phyloP scores from a whole-genome alignment of 2,797 vertebrate species.

The Yasuhikotakia modesta region DNA sequence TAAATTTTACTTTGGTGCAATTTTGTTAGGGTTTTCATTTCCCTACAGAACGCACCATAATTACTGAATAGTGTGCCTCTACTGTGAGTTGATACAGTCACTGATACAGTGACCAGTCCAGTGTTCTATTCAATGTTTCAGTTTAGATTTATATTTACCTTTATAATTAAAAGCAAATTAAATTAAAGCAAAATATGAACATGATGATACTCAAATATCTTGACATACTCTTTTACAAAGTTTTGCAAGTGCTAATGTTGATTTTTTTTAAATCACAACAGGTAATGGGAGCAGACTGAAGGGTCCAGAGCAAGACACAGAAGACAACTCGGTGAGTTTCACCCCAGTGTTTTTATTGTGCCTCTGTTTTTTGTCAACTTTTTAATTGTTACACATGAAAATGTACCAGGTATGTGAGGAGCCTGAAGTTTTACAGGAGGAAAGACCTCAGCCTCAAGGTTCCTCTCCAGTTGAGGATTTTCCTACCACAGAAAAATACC shows the following conservation, averaged over 20 bases:
- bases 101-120: too few species aligned
- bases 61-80: too few species aligned
- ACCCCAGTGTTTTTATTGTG: background rate
- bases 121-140: too few species aligned
- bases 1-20: too few species aligned
- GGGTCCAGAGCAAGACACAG: constrained; percentile 75
- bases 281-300: constrained; percentile 82
- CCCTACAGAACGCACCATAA: too few species aligned
- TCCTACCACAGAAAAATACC: constrained; percentile 75
- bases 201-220: background rate
- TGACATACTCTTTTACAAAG: background rate
- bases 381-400: constrained; percentile 38
- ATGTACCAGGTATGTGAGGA: constrained; percentile 83
- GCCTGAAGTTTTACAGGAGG: constrained; percentile 78
- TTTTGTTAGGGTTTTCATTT: too few species aligned
- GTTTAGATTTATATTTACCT: too few species aligned
- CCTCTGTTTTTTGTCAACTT: background rate
- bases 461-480: constrained; percentile 95
- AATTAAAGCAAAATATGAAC: too few species aligned
- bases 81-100: too few species aligned
- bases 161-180: too few species aligned
- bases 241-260: background rate
- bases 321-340: constrained; percentile 85
- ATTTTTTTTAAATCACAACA: constrained; percentile 64
- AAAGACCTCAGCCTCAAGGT: constrained; percentile 93